These are phyloP conservation scores for Andricus quercusramuli DNA, from an alignment of 2,888 invertebrate genomes.

Conservation along the genomic window DNA sequence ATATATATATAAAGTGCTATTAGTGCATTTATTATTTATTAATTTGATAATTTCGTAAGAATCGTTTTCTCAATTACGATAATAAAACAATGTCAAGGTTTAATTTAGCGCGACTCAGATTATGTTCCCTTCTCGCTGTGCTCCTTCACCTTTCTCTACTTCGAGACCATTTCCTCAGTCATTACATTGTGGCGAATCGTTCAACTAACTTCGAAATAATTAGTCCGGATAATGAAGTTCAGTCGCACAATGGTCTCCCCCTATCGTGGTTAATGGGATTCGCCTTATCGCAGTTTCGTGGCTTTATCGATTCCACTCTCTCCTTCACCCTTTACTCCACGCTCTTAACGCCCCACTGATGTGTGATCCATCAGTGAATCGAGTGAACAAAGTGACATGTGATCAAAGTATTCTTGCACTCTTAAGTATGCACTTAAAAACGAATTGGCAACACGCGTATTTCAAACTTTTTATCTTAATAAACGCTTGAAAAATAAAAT, in stretches of 20 bases:
- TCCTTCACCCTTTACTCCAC: constrained; percentile 25
- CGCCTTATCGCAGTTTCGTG: constrained; percentile 64
- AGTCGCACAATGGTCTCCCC: constrained; percentile 69
- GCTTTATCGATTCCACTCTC: constrained; percentile 69
- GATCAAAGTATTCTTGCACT: neutral
- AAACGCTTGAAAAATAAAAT: no score
- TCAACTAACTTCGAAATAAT: constrained; percentile 76
- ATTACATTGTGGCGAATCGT: constrained; percentile 74
- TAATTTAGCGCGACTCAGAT: constrained; percentile 57
- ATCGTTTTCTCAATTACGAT: constrained; percentile 70
- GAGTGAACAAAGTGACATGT: constrained; percentile 1
- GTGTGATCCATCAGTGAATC: neutral
- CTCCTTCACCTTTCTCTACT: constrained; percentile 50
- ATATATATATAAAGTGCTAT: neutral
- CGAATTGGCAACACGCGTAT: no score
- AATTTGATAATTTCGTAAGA: constrained; percentile 47
- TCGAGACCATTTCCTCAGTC: constrained; percentile 68
- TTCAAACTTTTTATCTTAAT: no score
- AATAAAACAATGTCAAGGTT: constrained; percentile 68
- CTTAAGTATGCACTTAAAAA: neutral
- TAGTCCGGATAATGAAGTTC: constrained; percentile 75
- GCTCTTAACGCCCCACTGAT: neutral
- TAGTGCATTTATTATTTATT: neutral
- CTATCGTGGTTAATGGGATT: constrained; percentile 69
- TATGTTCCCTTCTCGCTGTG: constrained; percentile 56